Base-by-base conservation (phyloP, 2,888 invertebrate genomes). In the Drosophila pseudotalamancana region DNA sequence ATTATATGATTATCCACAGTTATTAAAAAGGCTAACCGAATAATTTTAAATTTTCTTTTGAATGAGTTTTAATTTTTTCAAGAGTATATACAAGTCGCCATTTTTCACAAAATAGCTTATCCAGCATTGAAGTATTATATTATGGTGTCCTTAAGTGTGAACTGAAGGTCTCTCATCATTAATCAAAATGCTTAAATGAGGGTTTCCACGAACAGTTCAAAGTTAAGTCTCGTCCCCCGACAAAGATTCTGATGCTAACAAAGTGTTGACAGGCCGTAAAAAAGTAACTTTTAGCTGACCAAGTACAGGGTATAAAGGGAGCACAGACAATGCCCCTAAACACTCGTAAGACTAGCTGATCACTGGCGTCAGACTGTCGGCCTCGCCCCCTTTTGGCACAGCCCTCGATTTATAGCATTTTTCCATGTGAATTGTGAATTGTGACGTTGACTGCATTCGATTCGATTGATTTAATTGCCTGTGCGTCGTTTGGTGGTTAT, bases 401-500 rank as follows among this genome's bases (percentile, higher is more conserved):
- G 9, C 4, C 8, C 23, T 50, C 77, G 71, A 73, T 81, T 82
- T 84, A 87, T 84, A 67, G 84, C 84, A 73, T 78, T 87, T n/a
- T 82, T 82, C 78, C 82, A 82, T 87, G 77, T 73, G 81, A 84
- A 87, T 81, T 81, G 81, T 78, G 81, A 77, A 56, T 42, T 71
- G 45, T 59, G 45, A 72, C 34, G 82, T 62, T 70, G 85, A 75
- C 69, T 86, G 84, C 77, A 77, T 80, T 74, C 77, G 62, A 72
- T 86, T 80, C 81, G 81, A 82, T 82, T 82, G 81, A 86, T 86
- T 80, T 82, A 80, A 86, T 86, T 79, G 83, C 67, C 68, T 73
- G 73, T 73, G 64, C 73, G 71, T 48, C 78, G 69, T 69, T 81
- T 80, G 83, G 54, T 56, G 83, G 86, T 77, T 86, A 81, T 81